Base-by-base conservation (phyloP, 2,797 vertebrate species). In the Paedocypris micromegethes region DNA sequence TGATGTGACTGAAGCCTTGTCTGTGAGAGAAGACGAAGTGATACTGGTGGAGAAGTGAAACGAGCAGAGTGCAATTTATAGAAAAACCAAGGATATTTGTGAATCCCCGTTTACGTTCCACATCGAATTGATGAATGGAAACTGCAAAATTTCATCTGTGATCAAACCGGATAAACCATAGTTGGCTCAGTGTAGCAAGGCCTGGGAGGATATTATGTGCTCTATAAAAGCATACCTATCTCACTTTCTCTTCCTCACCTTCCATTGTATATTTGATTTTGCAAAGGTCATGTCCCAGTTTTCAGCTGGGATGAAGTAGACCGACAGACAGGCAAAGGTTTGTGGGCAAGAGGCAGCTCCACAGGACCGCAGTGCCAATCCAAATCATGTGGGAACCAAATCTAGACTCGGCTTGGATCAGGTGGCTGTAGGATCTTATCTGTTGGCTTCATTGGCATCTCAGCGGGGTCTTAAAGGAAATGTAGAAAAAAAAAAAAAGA, bases 331-430 rank as follows among this genome's bases (percentile, higher is more conserved):
- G 3, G 5, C 23, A 9, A 9, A 44, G 61, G 61, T 39, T 54
- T 69, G 50, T 65, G 47, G 62, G 48, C 66, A 72, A 56, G 56
- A n/a, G 54, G 58, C 64, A 46, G 9, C 41, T 68, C 43, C 52
- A 45, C 43, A 6, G 49, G 61, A 3, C 56, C 52, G 41, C 7
- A 37, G 7, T 42, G 55, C 69, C 62, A 68, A 59, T 70, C 46
- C 39, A 41, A 46, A 72, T 65, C 57, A 58, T 54, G 46, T 49
- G 47, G 55, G 60, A 62, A 23, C 61, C 2, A 3, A 46, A 59
- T 58, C 66, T 9, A 46, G 40, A 59, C 73, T 63, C 66, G 45
- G 57, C 41, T 47, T 45, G n/a, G 69, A 66, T 75, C 37, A 58
- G 40, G 62, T 58, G 45, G 46, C 41, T 48, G 51, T 56, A 56